Conservation (phyloP, 2,113 vertebrate species). For the Mola mola region DNA sequence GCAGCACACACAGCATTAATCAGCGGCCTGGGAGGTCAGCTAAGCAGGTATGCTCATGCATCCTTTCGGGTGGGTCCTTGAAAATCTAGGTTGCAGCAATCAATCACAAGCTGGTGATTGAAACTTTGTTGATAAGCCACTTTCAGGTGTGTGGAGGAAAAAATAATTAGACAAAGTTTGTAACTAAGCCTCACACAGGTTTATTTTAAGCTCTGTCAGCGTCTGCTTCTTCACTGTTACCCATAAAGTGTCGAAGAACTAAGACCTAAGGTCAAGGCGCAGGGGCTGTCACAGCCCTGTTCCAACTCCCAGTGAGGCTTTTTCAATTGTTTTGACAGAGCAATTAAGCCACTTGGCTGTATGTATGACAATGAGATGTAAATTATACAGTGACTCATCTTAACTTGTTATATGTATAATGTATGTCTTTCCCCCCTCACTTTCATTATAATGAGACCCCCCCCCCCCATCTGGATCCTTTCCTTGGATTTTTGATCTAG, state of each 20-base stretch:
- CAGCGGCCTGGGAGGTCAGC: conserved; percentile 71
- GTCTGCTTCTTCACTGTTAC: conserved; percentile 28
- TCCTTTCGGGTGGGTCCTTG: conserved; percentile 65
- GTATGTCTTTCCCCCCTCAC: conserved; percentile 24
- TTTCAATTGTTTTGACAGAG: conserved; percentile 55
- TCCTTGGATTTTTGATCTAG: conserved; percentile 58
- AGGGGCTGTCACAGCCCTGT: conserved; percentile 42
- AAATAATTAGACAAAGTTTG: conserved; percentile 27
- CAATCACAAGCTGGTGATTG: conserved; percentile 70
- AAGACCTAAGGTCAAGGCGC: conserved; percentile 45
- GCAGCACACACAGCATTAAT: conserved; percentile 69
- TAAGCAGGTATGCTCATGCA: conserved; percentile 54
- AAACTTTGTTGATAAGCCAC: conserved; percentile 59
- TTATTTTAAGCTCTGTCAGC: conserved; percentile 43
- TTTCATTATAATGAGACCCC: conserved; percentile 23
- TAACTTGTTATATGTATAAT: conserved; percentile 58
- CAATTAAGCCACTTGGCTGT: conserved; percentile 66
- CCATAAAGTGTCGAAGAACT: conserved; percentile 1
- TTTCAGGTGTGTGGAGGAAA: conserved; percentile 35
- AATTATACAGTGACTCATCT: conserved; percentile 66
- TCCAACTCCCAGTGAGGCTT: conserved; percentile 45
- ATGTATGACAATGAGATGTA: conserved; percentile 67
- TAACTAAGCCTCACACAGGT: conserved; percentile 17
- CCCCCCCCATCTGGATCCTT: conserved; percentile 49
- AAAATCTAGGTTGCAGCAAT: conserved; percentile 66